Percentiles rank a stretch among this genome's conserved stretches.
Conservation (phyloP, 2,888 invertebrate genomes). For the Drosophila kuntzei region DNA sequence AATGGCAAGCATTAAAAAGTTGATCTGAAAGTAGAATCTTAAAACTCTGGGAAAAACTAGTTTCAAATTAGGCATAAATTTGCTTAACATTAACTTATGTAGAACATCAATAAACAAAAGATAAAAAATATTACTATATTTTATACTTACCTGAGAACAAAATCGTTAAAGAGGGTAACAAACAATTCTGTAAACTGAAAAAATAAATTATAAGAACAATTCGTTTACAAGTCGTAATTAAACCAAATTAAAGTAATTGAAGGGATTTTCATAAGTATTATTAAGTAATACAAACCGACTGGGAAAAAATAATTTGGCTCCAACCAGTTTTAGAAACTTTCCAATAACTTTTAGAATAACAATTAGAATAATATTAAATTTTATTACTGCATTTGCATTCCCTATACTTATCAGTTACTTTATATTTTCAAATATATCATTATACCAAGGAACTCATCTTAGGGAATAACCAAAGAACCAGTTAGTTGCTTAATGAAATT, state of each 20-base stretch:
- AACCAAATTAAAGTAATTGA: background rate
- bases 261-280: background rate
- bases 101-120: conserved; percentile 35
- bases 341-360: background rate
- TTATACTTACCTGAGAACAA: conserved; percentile 8
- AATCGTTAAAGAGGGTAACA: background rate
- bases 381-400: background rate
- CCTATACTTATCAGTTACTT: background rate
- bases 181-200: background rate
- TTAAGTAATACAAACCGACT: background rate
- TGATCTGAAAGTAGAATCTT: conserved; percentile 54
- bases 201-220: background rate
- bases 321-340: background rate
- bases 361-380: background rate
- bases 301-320: background rate
- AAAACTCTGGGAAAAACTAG: conserved; percentile 33
- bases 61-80: conserved; percentile 47
- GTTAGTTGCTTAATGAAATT: conserved; percentile 1
- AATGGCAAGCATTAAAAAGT: conserved; percentile 40
- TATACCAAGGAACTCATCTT: background rate
- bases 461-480: conserved; percentile 8
- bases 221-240: background rate
- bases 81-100: conserved; percentile 27
- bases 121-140: conserved; percentile 1
- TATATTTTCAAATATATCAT: background rate